Evolutionary conservation across 1,140 invertebrate species (phyloP).

Genomic region (Nymphalis io): DNA sequence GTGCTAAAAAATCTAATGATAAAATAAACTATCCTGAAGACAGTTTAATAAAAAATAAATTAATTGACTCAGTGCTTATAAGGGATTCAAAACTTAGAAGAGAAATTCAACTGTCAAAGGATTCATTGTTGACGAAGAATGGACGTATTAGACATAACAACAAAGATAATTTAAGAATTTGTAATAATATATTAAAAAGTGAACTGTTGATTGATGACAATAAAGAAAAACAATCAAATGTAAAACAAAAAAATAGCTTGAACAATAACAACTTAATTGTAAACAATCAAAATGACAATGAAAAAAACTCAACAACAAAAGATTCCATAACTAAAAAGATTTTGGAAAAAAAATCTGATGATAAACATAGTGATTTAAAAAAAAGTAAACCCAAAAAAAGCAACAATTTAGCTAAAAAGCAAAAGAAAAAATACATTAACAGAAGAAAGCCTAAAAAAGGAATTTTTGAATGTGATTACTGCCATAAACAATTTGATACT

Average conservation of each 20-base stretch:
- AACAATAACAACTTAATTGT: conserved; percentile 41
- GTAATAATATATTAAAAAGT: conserved; percentile 63
- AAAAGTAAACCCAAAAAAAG: conserved; percentile 11
- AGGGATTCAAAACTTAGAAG: conserved; percentile 35
- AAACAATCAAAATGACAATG: conserved; percentile 36
- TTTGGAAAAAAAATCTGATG: neutral
- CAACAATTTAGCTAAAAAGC: neutral
- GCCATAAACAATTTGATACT: conserved; percentile 77
- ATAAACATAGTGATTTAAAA: conserved; percentile 5
- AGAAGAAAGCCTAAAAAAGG: conserved; percentile 23
- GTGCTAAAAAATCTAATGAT: conserved; percentile 41
- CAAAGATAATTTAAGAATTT: conserved; percentile 51
- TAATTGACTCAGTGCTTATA: conserved; percentile 41
- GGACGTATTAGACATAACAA: conserved; percentile 56
- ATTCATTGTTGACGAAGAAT: conserved; percentile 46
- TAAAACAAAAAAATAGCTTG: conserved; percentile 25
- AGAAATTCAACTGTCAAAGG: conserved; percentile 29
- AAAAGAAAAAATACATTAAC: neutral
- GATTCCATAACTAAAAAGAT: neutral
- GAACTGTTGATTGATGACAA: conserved; percentile 63
- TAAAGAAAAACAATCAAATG: conserved; percentile 33
- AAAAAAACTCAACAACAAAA: conserved; percentile 17
- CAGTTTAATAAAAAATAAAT: conserved; percentile 44
- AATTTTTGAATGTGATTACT: conserved; percentile 75
- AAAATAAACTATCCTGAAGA: conserved; percentile 42